phyloP scores from a whole-genome alignment of 2,888 invertebrate genomes.

The Dinocampus coccinellae region DNA sequence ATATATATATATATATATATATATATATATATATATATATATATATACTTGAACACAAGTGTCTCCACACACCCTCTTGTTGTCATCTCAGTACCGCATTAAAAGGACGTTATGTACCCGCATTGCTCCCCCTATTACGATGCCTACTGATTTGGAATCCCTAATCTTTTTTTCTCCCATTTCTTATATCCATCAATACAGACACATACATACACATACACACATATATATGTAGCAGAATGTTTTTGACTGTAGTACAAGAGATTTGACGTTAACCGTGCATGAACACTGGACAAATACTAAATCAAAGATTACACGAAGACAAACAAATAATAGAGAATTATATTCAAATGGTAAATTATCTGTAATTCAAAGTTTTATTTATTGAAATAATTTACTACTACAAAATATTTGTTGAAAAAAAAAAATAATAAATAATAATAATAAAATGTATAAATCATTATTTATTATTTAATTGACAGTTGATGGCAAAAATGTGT shows the following conservation, averaged over 20 bases:
- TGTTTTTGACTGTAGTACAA: slow-evolving; percentile 20
- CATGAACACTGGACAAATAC: background rate
- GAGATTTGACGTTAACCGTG: background rate
- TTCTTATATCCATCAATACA: slow-evolving; percentile 55
- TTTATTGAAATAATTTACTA: no score
- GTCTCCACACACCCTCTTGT: slow-evolving; percentile 19
- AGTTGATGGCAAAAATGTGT: no score
- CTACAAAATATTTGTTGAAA: no score
- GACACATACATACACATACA: slow-evolving; percentile 32
- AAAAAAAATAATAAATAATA: no score
- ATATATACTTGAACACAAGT: background rate
- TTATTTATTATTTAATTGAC: no score
- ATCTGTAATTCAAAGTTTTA: no score
- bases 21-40: no score
- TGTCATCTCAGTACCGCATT: slow-evolving; percentile 10
- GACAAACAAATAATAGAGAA: background rate
- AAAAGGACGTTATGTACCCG: slow-evolving; percentile 8
- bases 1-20: no score
- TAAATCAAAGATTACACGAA: background rate
- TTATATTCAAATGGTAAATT: background rate
- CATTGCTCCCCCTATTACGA: slow-evolving; percentile 16
- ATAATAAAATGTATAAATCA: no score
- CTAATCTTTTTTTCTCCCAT: slow-evolving; percentile 54
- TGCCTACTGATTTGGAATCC: slow-evolving; percentile 56
- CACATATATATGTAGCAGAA: slow-evolving; percentile 11